phyloP scores from a whole-genome alignment of 2,888 invertebrate species.

The Hypomecis atomaria region DNA sequence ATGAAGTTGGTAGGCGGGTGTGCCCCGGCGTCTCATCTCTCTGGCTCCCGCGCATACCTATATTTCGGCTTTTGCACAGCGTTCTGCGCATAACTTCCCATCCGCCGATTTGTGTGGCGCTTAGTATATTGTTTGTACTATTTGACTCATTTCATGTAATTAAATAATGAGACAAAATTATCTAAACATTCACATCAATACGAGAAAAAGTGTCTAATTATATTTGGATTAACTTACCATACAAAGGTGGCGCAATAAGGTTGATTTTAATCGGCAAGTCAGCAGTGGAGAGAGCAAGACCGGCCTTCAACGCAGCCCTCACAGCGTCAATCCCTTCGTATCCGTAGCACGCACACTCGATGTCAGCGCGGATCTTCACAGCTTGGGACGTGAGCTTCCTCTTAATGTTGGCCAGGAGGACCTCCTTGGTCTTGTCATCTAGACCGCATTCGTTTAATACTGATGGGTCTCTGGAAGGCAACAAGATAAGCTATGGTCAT shows the following conservation, averaged over 20 bases:
- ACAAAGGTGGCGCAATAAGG: constrained; percentile 98
- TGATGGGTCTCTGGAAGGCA: constrained; percentile 91
- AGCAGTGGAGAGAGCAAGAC: constrained; percentile 95
- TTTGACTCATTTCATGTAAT: too few relatives aligned
- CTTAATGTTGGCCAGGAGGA: constrained; percentile 96
- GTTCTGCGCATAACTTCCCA: too few relatives aligned
- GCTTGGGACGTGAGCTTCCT: constrained; percentile 97
- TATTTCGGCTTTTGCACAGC: too few relatives aligned
- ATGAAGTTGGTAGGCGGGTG: too few relatives aligned
- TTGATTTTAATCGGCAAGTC: constrained; percentile 99
- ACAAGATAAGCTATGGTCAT: not conserved
- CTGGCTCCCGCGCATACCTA: too few relatives aligned
- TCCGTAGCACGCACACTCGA: constrained; percentile 82
- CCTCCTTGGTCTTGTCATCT: constrained; percentile 95
- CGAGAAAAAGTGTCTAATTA: too few relatives aligned
- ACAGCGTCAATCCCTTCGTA: constrained; percentile 99
- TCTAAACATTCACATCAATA: too few relatives aligned
- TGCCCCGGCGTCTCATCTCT: too few relatives aligned
- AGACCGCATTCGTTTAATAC: constrained; percentile 98
- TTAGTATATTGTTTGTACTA: too few relatives aligned
- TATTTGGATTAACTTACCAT: constrained; percentile 84
- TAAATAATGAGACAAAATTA: too few relatives aligned
- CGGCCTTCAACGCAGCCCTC: constrained; percentile 95
- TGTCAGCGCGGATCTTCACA: constrained; percentile 77
- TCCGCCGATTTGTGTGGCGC: too few relatives aligned